Evolutionary conservation across 2,888 invertebrate species (phyloP).

Genomic region (Eupithecia subfuscata): DNA sequence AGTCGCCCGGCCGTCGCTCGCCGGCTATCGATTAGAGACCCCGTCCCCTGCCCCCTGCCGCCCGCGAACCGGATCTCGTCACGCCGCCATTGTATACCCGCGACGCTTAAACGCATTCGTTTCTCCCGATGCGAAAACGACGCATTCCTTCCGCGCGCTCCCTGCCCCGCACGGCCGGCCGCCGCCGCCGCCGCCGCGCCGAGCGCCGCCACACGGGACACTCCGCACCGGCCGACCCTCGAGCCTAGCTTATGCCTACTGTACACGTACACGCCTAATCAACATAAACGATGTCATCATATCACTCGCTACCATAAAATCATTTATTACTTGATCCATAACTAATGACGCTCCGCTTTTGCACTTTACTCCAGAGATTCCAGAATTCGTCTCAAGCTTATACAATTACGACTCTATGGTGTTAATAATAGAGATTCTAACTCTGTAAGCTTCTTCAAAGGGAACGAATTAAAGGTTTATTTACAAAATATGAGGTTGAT

Average conservation of each 20-base stretch:
- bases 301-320: slow-evolving; percentile 41
- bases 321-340: slow-evolving; percentile 41
- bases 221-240: slow-evolving; percentile 56
- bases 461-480: slow-evolving; percentile 21
- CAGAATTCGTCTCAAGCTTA: slow-evolving; percentile 30
- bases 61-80: slow-evolving; percentile 84
- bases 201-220: slow-evolving; percentile 66
- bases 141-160: slow-evolving; percentile 83
- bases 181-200: slow-evolving; percentile 46
- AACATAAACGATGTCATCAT: slow-evolving; percentile 43
- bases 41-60: slow-evolving; percentile 73
- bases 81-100: slow-evolving; percentile 84
- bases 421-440: not conserved
- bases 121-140: slow-evolving; percentile 85
- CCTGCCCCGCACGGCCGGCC: slow-evolving; percentile 65
- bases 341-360: slow-evolving; percentile 28
- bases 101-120: slow-evolving; percentile 85
- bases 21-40: slow-evolving; percentile 83
- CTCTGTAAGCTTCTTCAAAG: slow-evolving; percentile 1
- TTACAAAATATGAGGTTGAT: slow-evolving; percentile 20
- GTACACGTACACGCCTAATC: slow-evolving; percentile 38
- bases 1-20: slow-evolving; percentile 83
- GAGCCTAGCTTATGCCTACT: not conserved
- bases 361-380: slow-evolving; percentile 34
- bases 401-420: slow-evolving; percentile 12